Evolutionary conservation across 1,140 invertebrate genomes (phyloP).

Genomic region (Lepidurus apus): DNA sequence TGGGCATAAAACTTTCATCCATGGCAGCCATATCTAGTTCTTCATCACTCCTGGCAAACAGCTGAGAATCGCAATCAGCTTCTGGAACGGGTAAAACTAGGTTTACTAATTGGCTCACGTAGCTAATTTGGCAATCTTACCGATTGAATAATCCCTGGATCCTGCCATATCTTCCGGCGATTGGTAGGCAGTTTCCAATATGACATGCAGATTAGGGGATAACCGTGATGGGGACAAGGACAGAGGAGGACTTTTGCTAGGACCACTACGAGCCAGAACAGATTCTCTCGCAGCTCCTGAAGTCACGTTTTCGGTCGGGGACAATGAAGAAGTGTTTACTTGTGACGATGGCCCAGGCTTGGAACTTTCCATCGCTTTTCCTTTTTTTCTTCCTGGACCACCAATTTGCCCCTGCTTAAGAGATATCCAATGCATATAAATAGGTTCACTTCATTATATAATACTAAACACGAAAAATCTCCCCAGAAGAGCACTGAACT

Average conservation of each 20-base stretch:
- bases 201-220: slow-evolving; percentile 6
- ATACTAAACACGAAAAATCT: too few species aligned
- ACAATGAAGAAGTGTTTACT: neutral
- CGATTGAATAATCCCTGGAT: neutral
- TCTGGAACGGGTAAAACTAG: neutral
- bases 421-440: neutral
- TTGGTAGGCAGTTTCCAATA: slow-evolving; percentile 4
- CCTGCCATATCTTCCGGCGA: slow-evolving; percentile 5
- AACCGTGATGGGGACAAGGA: neutral
- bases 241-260: neutral
- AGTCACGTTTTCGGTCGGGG: neutral
- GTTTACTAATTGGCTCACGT: neutral
- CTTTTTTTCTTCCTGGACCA: slow-evolving; percentile 2
- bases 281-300: neutral
- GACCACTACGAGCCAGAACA: neutral
- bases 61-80: neutral
- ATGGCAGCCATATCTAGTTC: slow-evolving; percentile 21
- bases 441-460: neutral
- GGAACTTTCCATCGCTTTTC: slow-evolving; percentile 2
- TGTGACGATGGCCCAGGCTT: slow-evolving; percentile 4
- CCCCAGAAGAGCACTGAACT: too few species aligned
- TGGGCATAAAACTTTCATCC: neutral
- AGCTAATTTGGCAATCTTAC: neutral
- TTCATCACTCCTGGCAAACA: neutral
- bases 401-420: neutral